Base-by-base conservation (phyloP, 2,888 invertebrate genomes). In the Lochmaea crataegi region DNA sequence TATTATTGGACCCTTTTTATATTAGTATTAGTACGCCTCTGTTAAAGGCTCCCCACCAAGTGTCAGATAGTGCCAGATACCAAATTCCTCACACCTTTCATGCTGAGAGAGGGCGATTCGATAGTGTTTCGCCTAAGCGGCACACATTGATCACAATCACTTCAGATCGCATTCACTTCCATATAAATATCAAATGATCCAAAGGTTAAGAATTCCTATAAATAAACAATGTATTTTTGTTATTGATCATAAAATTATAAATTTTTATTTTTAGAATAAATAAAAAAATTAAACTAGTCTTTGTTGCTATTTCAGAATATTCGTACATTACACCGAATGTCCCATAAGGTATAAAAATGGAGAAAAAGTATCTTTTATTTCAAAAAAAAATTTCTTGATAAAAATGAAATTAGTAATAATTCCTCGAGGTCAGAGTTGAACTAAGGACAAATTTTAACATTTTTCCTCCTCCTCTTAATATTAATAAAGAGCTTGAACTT, bases 51-150 rank as follows among this genome's bases (percentile, higher is more conserved):
- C 78, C 80, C 80, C 75, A 76, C 77, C 69, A 79, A 78, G 79
- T 77, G 75, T 79, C 78, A 77, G 79, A 79, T 56, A 70, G 77
- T 76, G 80, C 76, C 79, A 78, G 80, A 79, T 77, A 78, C 79
- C 72, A 78, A 80, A 80, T 79, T 79, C 77, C 77, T 76, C 75
- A 75, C 75, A 75, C 75, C 66, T 72, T 73, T 65, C 72, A 74
- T 68, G 75, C 75, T 67, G 77, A 18, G 77, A 72, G 70, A 74
- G 63, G 71, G 70, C 45, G 64, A 68, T 51, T 72, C 53, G 64
- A 70, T 70, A 71, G 68, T 65, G 72, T 77, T 77, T 75, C 73
- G 65, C 58, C 64, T 66, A 63, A 75, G 77, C 77, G 77, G 74
- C 71, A 76, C 71, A 76, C 75, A 77, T 74, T 67, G 65, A 69